Evolutionary conservation across 2,797 vertebrate genomes (phyloP), one percentile per base, ranked within the genome.

Genomic region (Mus caroli): DNA sequence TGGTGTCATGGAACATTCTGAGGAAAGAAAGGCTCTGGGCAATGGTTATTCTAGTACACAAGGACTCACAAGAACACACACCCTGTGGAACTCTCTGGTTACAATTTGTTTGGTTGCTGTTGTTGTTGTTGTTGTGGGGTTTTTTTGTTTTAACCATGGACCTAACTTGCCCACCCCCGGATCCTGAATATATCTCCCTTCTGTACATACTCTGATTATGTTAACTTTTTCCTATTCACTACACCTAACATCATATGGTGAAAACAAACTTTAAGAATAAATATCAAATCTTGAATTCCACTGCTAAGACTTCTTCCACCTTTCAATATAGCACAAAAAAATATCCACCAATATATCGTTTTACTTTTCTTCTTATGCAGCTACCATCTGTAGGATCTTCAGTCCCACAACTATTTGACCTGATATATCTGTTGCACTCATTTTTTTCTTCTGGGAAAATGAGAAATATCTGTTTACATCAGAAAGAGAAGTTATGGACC

Each of bases 71-170:
- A n/a, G 43, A 69, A 46, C 0, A 13, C 24, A 34, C 0, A 8
- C 8, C 28, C 7, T 1, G 0, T 1, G 19, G 40, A 40, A 13
- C 0, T 20, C 6, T 24, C 19, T 43, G 1, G 1, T 28, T 13
- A 3, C 2, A 6, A 22, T 4, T 22, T 19, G 4, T 20, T 77
- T 34, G 1, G 3, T 62, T 64, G 11, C 5, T 60, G 58, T 24
- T 60, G 58, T 24, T 10, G 8, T 60, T 60, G 20, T 19, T 54
- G 12, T 54, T n/a, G n/a, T n/a, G n/a, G n/a, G 54, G 6, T 58
- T 1, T 58, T 58, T 20, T 26, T 26, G 4, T 62, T 62, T 28
- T 28, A 62, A 62, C 5, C 31, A 24, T 52, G 76, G 11, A n/a
- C 6, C 46, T 20, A 7, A 37, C 24, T 34, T 22, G n/a, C 79